Evolutionary conservation across 2,888 invertebrate species (phyloP), one percentile per base, ranked within the genome.

Genomic region (Anaspis maculata): DNA sequence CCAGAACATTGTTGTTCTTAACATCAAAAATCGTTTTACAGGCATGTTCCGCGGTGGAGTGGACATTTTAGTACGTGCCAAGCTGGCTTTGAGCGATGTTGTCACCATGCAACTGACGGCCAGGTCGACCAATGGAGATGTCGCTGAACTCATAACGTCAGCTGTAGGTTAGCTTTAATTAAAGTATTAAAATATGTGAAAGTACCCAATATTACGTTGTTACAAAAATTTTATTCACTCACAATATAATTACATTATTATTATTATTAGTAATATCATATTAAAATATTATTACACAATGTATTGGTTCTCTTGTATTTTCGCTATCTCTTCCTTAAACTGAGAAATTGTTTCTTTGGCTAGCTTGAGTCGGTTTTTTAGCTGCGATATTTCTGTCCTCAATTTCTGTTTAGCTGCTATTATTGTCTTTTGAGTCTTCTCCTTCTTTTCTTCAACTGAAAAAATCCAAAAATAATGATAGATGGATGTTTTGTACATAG

Each of bases 91-190:
- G n/a, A 75, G 79, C 0, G 74, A 77, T 21, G 83, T 85, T n/a
- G 88, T 96, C 0, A 92, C 92, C 2, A 91, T 97, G 88, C 88
- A 92, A 61, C 69, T 97, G 32, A 85, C 89, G 0, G 88, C 95
- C 0, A 71, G 94, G 25, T 87, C 91, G 13, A 83, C 85, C 9
- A 80, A 90, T 62, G 78, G 84, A 30, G 81, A 83, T 45, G 80
- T 95, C 1, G 87, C 90, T 1, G 89, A 92, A 57, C 72, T 96
- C 7, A 78, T 96, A 32, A 76, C 88, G 30, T 81, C 88, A 13
- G 82, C 89, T 15, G 83, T 92, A 46, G 90, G 87, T 59, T 91
- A 81, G 82, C 89, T 15, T 83, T 92, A 46, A 90, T 87, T 59
- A 91, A 81, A 54, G 29, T n/a, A 37, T 35, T 25, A 34, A 24